Base-by-base conservation (phyloP, 1,140 invertebrate species). In the Phymorhynchus buccinoides region DNA sequence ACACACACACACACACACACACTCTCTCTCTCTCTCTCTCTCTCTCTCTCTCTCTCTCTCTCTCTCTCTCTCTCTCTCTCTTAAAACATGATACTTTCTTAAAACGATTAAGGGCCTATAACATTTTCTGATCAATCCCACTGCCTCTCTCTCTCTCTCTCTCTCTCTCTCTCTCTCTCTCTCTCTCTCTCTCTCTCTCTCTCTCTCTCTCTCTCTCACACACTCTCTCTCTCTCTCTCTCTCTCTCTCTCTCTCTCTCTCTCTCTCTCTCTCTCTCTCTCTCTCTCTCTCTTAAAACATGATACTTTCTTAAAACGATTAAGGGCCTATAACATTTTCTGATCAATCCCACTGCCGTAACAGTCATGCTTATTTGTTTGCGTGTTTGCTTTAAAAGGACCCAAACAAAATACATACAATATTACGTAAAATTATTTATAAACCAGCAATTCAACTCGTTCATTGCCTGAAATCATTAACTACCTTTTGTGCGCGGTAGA, bases 401-500 rank as follows among this genome's bases (percentile, higher is more conserved):
- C n/a, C n/a, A n/a, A n/a, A n/a, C n/a, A n/a, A n/a, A n/a, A n/a
- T n/a, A n/a, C n/a, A n/a, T n/a, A n/a, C n/a, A n/a, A n/a, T n/a
- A n/a, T n/a, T n/a, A n/a, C n/a, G n/a, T n/a, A n/a, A n/a, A n/a
- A n/a, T n/a, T n/a, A n/a, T n/a, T n/a, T n/a, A n/a, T n/a, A n/a
- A n/a, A n/a, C n/a, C n/a, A n/a, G n/a, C n/a, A n/a, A n/a, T n/a
- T n/a, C n/a, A n/a, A 1, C n/a, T 37, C 35, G n/a, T 30, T 32
- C 1, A 73, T 32, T 73, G 14, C 14, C 68, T 12, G 68, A n/a
- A n/a, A n/a, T n/a, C 41, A 39, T 1, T 3, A 35, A 32, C 42
- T 56, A 88, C 88, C 84, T 88, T 84, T 66, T 88, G 52, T 35
- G 88, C 88, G 56, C 83, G 30, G 56, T 87, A 89, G 1, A 86